Base-by-base conservation (phyloP, 2,113 vertebrate genomes). In the Lepidothrix coronata region DNA sequence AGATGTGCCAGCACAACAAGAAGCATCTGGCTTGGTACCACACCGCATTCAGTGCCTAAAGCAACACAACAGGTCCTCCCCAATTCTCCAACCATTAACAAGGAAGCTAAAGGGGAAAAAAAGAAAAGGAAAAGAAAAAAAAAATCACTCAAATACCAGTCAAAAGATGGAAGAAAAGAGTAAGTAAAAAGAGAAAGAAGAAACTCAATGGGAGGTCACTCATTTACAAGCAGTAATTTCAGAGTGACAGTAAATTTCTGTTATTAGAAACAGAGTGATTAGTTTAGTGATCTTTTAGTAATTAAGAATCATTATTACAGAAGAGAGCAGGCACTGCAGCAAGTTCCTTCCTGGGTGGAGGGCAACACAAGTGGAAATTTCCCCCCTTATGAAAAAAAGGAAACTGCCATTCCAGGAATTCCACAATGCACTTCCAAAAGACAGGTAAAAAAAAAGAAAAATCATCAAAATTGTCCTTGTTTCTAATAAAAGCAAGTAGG, bases 141-240 rank as follows among this genome's bases (percentile, higher is more conserved):
- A 35, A 11, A 17, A 54, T 8, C 14, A 70, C 15, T 89, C 35
- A 59, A 65, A 49, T 8, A 6, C 4, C 10, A 62, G 9, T 5
- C 9, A 62, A 43, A 83, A 71, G 19, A n/a, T 16, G 25, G 57
- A 31, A 51, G 49, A 51, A 61, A 13, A 59, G 35, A 57, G 11
- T 8, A 31, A 93, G 18, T 6, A 35, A 89, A 88, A 70, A 5
- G 21, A 70, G 13, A 8, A 57, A 19, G n/a, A 59, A 39, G 0
- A 6, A 11, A 37, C 11, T 2, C 0, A 67, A 59, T 0, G 2
- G 25, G 35, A 73, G 30, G 7, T 35, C 11, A 61, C 12, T 0
- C 11, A 46, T 63, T 51, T 62, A 59, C 52, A 61, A 71, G 35
- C 30, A n/a, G 39, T 33, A 63, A 61, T 44, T 75, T 27, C 73